These are phyloP conservation scores for Okapia johnstoni DNA, from an alignment of 2,113 vertebrate species.

Conservation along the genomic window DNA sequence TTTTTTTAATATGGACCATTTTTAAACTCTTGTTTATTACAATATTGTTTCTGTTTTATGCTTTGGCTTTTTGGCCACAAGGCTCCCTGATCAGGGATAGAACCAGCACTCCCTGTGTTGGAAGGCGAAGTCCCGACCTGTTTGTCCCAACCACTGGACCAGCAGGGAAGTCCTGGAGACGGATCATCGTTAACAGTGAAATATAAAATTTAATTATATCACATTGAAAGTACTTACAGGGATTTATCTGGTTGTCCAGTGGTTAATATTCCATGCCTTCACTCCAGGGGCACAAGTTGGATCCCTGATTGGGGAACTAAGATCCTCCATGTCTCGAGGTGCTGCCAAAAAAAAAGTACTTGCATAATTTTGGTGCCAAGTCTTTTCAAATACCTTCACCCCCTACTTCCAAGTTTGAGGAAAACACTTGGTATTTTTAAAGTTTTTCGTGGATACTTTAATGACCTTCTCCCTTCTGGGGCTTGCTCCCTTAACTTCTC, in stretches of 20 bases:
- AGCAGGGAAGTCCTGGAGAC: background rate
- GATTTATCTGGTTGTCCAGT: background rate
- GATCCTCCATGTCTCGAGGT: background rate
- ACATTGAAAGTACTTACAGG: background rate
- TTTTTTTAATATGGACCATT: background rate
- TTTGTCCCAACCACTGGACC: background rate
- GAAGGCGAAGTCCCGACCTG: background rate
- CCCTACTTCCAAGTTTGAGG: background rate
- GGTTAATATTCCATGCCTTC: background rate
- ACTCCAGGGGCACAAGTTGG: background rate
- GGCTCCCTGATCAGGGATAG: background rate
- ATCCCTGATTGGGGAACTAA: background rate
- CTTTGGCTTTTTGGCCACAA: background rate
- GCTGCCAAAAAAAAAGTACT: background rate
- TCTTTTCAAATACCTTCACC: background rate
- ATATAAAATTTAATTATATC: background rate
- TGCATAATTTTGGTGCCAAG: background rate
- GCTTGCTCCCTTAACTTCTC: background rate
- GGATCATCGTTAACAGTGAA: background rate
- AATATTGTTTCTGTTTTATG: background rate
- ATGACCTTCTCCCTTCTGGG: background rate
- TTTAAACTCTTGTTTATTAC: background rate
- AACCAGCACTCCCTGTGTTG: background rate
- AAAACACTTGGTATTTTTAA: background rate
- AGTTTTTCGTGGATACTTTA: background rate